Conservation (phyloP, 2,113 vertebrate species). For the Chunga burmeisteri region DNA sequence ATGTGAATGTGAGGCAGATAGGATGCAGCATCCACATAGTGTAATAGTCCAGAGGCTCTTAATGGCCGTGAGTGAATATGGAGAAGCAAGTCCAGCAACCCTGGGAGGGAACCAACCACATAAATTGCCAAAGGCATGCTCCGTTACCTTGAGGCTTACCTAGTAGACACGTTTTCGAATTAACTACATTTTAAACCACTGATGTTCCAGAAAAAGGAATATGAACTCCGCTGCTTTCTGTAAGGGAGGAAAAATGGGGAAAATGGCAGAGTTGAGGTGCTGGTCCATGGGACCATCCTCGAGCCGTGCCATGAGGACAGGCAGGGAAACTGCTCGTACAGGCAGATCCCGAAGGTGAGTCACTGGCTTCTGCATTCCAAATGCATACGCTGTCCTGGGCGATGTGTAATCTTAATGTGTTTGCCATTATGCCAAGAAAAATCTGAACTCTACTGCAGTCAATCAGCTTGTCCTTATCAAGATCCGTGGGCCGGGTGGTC, state of each 20-base stretch:
- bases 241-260: neutral
- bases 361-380: neutral
- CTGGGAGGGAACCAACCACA: neutral
- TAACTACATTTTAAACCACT: neutral
- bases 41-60: neutral
- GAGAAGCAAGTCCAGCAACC: neutral
- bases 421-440: neutral
- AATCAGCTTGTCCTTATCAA: neutral
- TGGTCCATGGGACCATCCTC: neutral
- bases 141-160: neutral
- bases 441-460: neutral
- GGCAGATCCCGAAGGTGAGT: neutral
- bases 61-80: rapidly evolving
- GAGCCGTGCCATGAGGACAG: neutral
- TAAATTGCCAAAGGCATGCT: neutral
- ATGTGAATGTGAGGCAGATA: neutral
- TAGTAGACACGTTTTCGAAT: neutral
- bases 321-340: neutral
- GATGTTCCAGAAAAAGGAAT: neutral
- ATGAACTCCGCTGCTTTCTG: neutral
- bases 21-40: neutral
- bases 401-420: neutral
- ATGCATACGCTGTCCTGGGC: neutral
- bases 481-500: neutral
- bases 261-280: neutral